Evolutionary conservation across 2,113 vertebrate genomes (phyloP).

Genomic region (Agapornis roseicollis): DNA sequence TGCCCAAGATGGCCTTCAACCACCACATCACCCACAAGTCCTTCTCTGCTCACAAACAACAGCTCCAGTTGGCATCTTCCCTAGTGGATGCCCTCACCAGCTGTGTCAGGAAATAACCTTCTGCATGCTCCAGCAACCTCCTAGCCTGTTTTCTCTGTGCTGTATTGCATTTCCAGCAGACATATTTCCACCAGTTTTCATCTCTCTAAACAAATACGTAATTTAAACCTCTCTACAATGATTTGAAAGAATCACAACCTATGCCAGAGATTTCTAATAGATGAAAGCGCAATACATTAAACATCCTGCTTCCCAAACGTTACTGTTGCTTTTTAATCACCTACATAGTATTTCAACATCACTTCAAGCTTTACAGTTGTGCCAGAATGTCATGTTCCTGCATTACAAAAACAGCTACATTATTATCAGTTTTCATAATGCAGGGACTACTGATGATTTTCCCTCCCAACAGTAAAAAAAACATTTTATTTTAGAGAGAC

Average conservation of each 20-base stretch:
- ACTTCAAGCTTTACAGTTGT: conserved; percentile 23
- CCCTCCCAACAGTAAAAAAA: neutral
- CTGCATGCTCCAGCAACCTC: neutral
- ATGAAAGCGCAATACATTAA: conserved; percentile 42
- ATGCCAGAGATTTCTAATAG: conserved; percentile 13
- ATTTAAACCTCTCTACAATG: neutral
- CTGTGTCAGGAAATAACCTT: neutral
- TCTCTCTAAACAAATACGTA: conserved; percentile 20
- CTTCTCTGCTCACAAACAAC: neutral
- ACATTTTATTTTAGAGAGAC: neutral
- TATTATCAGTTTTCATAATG: neutral
- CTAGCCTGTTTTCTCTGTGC: neutral
- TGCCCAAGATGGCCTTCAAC: neutral
- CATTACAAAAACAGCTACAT: neutral
- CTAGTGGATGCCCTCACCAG: neutral
- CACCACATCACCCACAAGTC: neutral
- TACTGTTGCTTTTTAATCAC: conserved; percentile 32
- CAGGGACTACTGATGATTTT: neutral
- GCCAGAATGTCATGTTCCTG: neutral
- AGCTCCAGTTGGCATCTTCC: neutral
- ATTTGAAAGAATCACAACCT: conserved; percentile 27
- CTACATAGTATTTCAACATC: conserved; percentile 20
- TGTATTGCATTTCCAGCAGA: neutral
- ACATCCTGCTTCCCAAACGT: neutral
- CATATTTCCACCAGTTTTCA: neutral